phyloP scores from a whole-genome alignment of 2,797 vertebrate genomes.

The Eospalax fontanierii region DNA sequence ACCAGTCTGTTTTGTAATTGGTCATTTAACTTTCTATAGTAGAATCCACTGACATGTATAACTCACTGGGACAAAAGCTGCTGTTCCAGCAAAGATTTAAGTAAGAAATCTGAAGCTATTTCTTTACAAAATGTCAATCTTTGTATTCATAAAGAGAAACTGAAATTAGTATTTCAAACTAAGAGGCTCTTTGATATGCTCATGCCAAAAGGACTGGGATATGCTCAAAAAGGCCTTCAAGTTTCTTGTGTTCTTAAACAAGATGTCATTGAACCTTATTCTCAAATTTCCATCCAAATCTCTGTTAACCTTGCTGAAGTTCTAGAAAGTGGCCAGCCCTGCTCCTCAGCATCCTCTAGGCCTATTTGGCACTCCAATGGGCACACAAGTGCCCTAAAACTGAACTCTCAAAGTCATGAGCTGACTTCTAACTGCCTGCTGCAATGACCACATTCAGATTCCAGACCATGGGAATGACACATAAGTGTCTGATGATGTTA shows the following conservation, averaged over 20 bases:
- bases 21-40: neutral
- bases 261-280: neutral
- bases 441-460: neutral
- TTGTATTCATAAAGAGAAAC: conserved; percentile 29
- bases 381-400: neutral
- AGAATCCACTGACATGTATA: neutral
- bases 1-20: neutral
- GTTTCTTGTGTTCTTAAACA: conserved; percentile 26
- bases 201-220: conserved; percentile 41
- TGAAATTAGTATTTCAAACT: conserved; percentile 62
- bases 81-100: conserved; percentile 45
- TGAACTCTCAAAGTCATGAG: neutral
- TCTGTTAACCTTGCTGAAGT: neutral
- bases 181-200: neutral
- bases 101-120: neutral
- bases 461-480: neutral
- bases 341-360: neutral
- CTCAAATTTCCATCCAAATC: conserved; percentile 27
- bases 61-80: conserved; percentile 3
- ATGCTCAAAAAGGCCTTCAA: conserved; percentile 6
- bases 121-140: conserved; percentile 53
- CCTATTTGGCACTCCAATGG: neutral
- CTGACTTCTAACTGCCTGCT: neutral
- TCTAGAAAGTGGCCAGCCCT: neutral
- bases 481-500: neutral